A percentile compares a stretch with the other conserved stretches of the same genome.
Conservation (phyloP, 2,888 invertebrate genomes). For the Mythimna pallens region DNA sequence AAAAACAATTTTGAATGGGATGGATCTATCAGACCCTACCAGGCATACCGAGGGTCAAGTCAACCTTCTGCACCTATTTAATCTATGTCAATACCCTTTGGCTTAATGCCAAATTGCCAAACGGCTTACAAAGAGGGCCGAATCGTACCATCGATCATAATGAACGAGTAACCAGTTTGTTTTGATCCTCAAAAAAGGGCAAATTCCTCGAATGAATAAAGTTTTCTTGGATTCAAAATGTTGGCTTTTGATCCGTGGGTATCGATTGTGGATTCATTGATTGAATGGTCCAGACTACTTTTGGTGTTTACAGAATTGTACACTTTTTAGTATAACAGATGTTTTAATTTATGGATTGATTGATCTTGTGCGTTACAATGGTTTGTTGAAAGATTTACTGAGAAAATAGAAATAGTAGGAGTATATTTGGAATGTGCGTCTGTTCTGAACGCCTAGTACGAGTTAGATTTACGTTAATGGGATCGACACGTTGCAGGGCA, state of each 20-base stretch:
- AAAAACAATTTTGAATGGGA: too few relatives aligned
- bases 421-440: neutral
- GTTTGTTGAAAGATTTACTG: slow-evolving; percentile 24
- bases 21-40: too few relatives aligned
- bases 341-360: slow-evolving; percentile 18
- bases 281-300: neutral
- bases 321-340: slow-evolving; percentile 23
- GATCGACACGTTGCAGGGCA: too few relatives aligned
- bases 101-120: slow-evolving; percentile 65
- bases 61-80: neutral
- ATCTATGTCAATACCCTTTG: slow-evolving; percentile 41
- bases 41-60: neutral
- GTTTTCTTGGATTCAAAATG: slow-evolving; percentile 24
- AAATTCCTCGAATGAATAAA: slow-evolving; percentile 28
- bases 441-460: too few relatives aligned
- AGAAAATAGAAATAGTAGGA: neutral
- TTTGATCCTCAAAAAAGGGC: slow-evolving; percentile 40
- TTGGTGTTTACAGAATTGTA: slow-evolving; percentile 1
- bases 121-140: slow-evolving; percentile 55
- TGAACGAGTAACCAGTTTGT: slow-evolving; percentile 55
- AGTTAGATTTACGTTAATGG: too few relatives aligned
- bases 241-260: slow-evolving; percentile 24
- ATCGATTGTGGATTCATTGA: neutral
- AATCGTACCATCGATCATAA: slow-evolving; percentile 61
- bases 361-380: neutral